A percentile compares a stretch with the other conserved stretches of the same genome.
Evolutionary conservation across 2,797 vertebrate species (phyloP).

Genomic region (Catamblyrhynchus diadema): DNA sequence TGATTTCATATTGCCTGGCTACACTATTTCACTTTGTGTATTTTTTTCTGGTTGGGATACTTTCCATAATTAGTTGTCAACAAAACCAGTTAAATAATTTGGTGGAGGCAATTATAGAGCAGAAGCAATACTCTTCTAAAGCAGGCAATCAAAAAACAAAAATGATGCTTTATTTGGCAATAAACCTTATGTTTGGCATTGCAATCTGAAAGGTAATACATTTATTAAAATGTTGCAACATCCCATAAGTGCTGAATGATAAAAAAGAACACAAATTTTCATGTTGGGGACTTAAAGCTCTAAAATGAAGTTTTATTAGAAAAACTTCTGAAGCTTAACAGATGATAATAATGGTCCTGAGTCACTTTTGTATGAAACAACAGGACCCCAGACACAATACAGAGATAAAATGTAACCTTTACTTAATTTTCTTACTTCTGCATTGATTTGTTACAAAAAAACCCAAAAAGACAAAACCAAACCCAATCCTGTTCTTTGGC

Average conservation of each 20-base stretch:
- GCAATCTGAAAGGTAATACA: constrained; percentile 69
- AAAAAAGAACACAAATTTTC: constrained; percentile 63
- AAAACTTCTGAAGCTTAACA: not conserved
- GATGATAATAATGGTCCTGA: not conserved
- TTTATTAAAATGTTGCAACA: constrained; percentile 63
- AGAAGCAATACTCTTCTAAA: constrained; percentile 58
- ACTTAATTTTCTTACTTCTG: not conserved
- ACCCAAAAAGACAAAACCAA: not conserved
- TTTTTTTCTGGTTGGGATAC: constrained; percentile 56
- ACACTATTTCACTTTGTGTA: constrained; percentile 35
- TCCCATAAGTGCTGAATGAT: constrained; percentile 64
- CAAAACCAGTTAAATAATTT: constrained; percentile 72
- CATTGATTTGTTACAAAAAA: not conserved
- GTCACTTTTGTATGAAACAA: not conserved
- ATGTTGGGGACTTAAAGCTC: constrained; percentile 32
- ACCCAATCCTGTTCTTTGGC: not conserved
- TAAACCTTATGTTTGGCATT: constrained; percentile 74
- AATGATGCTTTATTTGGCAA: constrained; percentile 72
- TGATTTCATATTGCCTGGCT: not conserved
- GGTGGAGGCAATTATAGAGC: constrained; percentile 63
- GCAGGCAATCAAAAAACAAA: constrained; percentile 68
- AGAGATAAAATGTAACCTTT: not conserved
- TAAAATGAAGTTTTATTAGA: constrained; percentile 24
- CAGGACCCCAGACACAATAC: not conserved
- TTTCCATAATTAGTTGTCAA: constrained; percentile 71